Evolutionary conservation across 2,113 vertebrate species (phyloP), one percentile per base, ranked within the genome.

Genomic region (Gymnorhina tibicen): DNA sequence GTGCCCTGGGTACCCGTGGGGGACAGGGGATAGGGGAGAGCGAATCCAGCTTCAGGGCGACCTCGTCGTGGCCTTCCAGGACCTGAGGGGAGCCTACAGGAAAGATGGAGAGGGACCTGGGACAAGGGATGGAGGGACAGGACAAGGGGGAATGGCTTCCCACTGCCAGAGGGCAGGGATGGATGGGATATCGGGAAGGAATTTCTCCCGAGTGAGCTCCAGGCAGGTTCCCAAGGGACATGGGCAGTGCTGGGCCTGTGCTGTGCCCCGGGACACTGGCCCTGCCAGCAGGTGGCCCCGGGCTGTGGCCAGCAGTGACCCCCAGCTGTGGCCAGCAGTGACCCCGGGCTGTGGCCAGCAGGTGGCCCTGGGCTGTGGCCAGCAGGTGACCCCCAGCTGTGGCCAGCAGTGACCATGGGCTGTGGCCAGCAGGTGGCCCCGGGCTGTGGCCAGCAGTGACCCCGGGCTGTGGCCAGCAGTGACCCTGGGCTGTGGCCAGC

Each of bases 221-320:
- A 42, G 69, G 47, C 62, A 7, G 44, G 11, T 39, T 35, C 32
- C 52, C 1, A 13, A 17, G 75, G 39, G 76, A 4, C 14, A 7
- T 8, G 24, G 70, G 64, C 49, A 11, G 0, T 1, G 7, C 3
- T 26, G 37, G 16, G 32, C 33, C 35, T 10, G 0, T 3, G 42
- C 68, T 32, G 47, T 24, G 50, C 6, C 41, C 5, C 0, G 27
- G n/a, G 67, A 21, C 22, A 2, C 26, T 13, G 22, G 7, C 28
- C 28, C 26, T 66, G 11, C 20, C 55, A 58, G 55, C 55, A 58
- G 33, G 30, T 56, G 53, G 32, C 18, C 53, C 1, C 1, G 3
- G 7, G 9, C 15, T 17, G 15, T 75, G 42, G 0, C 28, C 69
- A 42, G 46, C 47, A 52, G 28, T 69, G 66, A 11, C 17, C 28